These are phyloP conservation scores for Campaea margaritaria DNA, from an alignment of 2,888 invertebrate genomes.

Conservation along the genomic window DNA sequence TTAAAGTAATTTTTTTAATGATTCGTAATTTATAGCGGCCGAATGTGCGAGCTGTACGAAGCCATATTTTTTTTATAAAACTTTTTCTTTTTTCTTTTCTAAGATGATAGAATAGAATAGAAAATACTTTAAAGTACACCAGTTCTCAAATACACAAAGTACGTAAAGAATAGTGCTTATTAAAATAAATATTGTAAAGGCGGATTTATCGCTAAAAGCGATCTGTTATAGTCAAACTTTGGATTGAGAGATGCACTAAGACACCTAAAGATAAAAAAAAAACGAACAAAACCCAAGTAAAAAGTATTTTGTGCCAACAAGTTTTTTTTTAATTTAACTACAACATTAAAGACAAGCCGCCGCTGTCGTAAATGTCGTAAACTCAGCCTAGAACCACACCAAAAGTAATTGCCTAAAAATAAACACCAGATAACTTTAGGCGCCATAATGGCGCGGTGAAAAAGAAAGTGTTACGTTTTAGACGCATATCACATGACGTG, in stretches of 20 bases:
- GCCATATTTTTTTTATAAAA: background rate
- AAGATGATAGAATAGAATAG: no score
- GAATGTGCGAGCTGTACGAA: background rate
- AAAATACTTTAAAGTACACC: no score
- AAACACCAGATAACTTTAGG: slow-evolving; percentile 12
- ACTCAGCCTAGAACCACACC: slow-evolving; percentile 5
- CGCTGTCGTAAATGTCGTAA: background rate
- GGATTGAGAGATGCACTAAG: no score
- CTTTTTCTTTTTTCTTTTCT: no score
- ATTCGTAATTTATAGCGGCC: background rate
- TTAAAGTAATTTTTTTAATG: background rate
- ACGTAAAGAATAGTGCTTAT: no score
- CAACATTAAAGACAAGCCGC: background rate
- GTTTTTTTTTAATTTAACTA: background rate
- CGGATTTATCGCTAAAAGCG: no score
- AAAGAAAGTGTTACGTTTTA: slow-evolving; percentile 33
- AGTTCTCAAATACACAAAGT: no score
- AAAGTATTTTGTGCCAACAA: no score
- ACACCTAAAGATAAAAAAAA: no score
- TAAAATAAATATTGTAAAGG: no score
- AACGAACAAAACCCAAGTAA: no score
- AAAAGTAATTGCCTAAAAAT: slow-evolving; percentile 5
- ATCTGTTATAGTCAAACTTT: no score
- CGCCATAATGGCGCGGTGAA: slow-evolving; percentile 23
- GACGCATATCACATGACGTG: slow-evolving; percentile 16